Conservation (phyloP, 2,113 vertebrate species). For the Athene noctua region DNA sequence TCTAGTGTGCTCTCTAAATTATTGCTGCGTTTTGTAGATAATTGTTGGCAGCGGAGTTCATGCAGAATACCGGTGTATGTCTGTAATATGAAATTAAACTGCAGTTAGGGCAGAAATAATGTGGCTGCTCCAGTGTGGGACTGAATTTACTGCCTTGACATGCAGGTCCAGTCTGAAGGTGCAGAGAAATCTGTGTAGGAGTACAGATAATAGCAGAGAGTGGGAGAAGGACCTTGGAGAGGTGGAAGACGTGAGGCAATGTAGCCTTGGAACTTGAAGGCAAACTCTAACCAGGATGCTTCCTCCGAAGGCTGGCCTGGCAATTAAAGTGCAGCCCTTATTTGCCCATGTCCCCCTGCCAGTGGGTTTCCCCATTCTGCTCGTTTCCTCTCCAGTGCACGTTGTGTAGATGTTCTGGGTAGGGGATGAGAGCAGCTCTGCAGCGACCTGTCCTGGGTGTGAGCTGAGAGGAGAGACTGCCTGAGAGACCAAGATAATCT, state of each 20-base stretch:
- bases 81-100: neutral
- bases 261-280: neutral
- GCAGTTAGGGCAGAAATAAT: neutral
- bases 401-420: neutral
- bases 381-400: accelerated
- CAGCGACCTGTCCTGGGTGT: neutral
- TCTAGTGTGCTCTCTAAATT: neutral
- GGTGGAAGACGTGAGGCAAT: neutral
- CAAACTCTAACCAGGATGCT: neutral
- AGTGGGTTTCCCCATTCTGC: neutral
- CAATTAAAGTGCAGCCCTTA: neutral
- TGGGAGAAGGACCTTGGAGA: neutral
- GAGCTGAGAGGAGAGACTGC: neutral
- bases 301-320: neutral
- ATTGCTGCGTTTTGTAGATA: neutral
- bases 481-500: neutral
- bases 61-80: neutral
- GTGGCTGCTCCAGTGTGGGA: neutral
- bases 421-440: neutral
- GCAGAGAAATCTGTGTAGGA: neutral
- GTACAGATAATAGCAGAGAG: neutral
- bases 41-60: accelerated
- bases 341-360: neutral
- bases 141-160: neutral
- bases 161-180: neutral